phyloP scores from a whole-genome alignment of 1,140 invertebrate species.

The Ips nitidus region DNA sequence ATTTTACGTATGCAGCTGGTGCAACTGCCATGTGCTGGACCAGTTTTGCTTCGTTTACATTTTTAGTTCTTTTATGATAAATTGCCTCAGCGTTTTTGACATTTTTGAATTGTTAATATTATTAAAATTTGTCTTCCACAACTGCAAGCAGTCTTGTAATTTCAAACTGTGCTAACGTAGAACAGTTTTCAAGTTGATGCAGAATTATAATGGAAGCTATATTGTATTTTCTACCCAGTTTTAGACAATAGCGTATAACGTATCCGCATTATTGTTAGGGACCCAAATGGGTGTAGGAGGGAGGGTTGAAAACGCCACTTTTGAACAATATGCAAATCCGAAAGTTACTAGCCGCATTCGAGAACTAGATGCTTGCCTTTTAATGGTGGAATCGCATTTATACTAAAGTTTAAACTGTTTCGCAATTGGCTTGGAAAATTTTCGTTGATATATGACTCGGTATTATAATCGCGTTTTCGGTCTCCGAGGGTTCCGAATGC shows the following conservation, averaged over 20 bases:
- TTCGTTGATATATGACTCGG: slow-evolving; percentile 3
- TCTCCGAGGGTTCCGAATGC: background rate
- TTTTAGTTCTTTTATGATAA: too few species aligned
- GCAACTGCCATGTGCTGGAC: too few species aligned
- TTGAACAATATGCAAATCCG: slow-evolving; percentile 2
- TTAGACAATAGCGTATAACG: background rate
- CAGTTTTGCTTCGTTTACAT: too few species aligned
- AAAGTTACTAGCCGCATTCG: background rate
- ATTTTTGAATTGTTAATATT: too few species aligned
- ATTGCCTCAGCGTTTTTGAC: too few species aligned
- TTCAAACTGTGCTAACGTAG: too few species aligned
- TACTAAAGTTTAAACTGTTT: slow-evolving; percentile 5
- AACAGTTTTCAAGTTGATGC: too few species aligned
- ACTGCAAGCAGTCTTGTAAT: too few species aligned
- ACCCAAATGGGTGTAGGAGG: background rate
- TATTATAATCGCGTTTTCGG: slow-evolving; percentile 2
- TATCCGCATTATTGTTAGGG: slow-evolving; percentile 1
- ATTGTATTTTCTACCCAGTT: background rate
- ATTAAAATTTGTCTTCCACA: too few species aligned
- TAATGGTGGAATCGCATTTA: slow-evolving; percentile 2
- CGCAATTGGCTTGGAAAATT: slow-evolving; percentile 1
- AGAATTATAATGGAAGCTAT: background rate
- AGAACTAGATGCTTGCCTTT: background rate
- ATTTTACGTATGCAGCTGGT: too few species aligned
- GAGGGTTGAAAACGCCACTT: background rate